Conservation (phyloP, 2,888 invertebrate genomes). For the Synergus umbraculus region DNA sequence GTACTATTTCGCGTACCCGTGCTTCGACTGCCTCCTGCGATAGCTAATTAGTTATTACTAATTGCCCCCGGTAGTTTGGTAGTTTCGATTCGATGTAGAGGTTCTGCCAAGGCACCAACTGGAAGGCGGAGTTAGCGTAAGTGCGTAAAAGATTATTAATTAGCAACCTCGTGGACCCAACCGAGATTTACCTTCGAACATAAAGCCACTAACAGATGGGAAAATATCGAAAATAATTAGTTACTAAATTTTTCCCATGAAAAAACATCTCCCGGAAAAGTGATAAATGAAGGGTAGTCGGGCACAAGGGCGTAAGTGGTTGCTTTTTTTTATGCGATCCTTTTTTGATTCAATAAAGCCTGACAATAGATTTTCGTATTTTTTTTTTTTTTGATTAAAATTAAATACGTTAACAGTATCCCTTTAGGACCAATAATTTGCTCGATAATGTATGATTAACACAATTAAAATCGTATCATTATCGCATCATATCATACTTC, state of each 20-base stretch:
- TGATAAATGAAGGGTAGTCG: too few relatives aligned
- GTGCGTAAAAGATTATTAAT: slow-evolving; percentile 39
- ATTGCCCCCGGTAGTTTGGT: slow-evolving; percentile 35
- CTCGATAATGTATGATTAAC: too few relatives aligned
- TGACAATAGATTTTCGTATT: too few relatives aligned
- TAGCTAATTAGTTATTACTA: slow-evolving; percentile 40
- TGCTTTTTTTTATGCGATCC: too few relatives aligned
- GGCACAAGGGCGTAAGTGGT: too few relatives aligned
- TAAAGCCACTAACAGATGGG: not conserved
- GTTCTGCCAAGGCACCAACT: slow-evolving; percentile 35
- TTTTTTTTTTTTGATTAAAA: too few relatives aligned
- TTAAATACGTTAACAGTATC: too few relatives aligned
- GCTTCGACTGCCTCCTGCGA: slow-evolving; percentile 34
- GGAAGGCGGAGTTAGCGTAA: slow-evolving; percentile 29
- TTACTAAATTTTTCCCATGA: not conserved
- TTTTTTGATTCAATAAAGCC: too few relatives aligned
- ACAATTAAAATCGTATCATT: too few relatives aligned
- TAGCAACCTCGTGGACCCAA: slow-evolving; percentile 12
- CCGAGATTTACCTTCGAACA: slow-evolving; percentile 21
- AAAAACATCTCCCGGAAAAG: too few relatives aligned
- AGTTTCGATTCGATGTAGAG: slow-evolving; percentile 35
- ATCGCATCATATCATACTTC: too few relatives aligned
- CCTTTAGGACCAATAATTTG: too few relatives aligned
- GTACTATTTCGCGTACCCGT: slow-evolving; percentile 29
- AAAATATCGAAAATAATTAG: not conserved